phyloP scores from a whole-genome alignment of 2,113 vertebrate genomes.

The Trichechus manatus region DNA sequence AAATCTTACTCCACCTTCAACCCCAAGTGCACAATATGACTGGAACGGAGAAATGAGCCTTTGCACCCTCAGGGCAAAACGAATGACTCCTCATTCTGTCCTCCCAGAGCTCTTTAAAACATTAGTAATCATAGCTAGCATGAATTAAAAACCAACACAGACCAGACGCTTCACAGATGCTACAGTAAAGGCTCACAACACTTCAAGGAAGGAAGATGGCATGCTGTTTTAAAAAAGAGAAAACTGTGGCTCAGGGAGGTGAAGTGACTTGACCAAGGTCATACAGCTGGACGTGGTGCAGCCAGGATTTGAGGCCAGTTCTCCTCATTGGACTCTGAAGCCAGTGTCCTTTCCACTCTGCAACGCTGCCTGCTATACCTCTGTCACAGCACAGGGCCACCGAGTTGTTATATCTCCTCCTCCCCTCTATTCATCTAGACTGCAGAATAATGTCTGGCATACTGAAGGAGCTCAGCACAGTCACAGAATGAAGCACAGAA shows the following conservation, averaged over 20 bases:
- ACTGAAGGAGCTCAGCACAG: neutral
- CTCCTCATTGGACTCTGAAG: neutral
- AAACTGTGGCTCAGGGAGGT: neutral
- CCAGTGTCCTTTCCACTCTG: neutral
- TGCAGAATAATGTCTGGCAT: neutral
- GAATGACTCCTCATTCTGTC: neutral
- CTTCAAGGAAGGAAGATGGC: neutral
- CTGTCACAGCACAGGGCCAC: fast-evolving
- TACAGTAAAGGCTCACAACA: neutral
- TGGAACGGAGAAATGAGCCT: neutral
- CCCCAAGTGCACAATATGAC: neutral
- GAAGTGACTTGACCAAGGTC: neutral
- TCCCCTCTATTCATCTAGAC: neutral
- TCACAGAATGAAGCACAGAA: neutral
- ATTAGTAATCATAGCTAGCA: neutral
- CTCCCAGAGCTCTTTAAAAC: neutral
- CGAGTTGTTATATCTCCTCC: no score
- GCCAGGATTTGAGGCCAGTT: neutral
- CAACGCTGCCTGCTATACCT: neutral
- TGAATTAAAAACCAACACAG: neutral
- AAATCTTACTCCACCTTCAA: neutral
- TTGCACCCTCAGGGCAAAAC: neutral
- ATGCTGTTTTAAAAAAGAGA: neutral
- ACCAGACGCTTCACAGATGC: neutral
- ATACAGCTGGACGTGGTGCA: neutral